Conservation (phyloP, 1,140 invertebrate genomes). For the Agraylea sexmaculata region DNA sequence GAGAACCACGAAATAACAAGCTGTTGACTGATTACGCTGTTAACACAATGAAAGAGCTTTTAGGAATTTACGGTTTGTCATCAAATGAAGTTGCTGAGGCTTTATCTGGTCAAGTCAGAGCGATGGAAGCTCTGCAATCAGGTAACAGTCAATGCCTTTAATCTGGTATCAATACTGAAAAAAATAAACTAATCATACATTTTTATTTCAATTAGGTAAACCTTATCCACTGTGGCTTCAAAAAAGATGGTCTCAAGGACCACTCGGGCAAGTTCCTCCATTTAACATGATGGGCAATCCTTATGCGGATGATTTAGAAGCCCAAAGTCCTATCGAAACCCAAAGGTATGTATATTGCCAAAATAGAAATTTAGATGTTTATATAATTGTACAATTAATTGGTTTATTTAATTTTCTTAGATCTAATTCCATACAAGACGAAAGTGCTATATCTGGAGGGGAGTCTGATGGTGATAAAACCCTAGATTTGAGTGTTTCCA, state of each 20-base stretch:
- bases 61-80: conserved; percentile 57
- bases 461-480: conserved; percentile 36
- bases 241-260: conserved; percentile 15
- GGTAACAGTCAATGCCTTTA: conserved; percentile 9
- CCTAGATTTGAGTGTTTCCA: conserved; percentile 38
- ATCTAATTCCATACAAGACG: conserved; percentile 26
- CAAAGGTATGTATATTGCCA: no score
- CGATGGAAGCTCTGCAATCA: conserved; percentile 40
- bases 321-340: conserved; percentile 15
- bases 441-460: conserved; percentile 31
- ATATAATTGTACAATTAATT: conserved; percentile 2
- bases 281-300: conserved; percentile 12
- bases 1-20: conserved; percentile 32
- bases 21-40: conserved; percentile 57
- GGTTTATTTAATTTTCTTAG: conserved; percentile 7
- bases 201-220: conserved; percentile 13
- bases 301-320: conserved; percentile 10
- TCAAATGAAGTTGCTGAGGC: conserved; percentile 48
- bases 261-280: conserved; percentile 8
- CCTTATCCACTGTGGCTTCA: conserved; percentile 19
- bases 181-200: not conserved
- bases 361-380: not conserved
- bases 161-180: not conserved
- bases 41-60: conserved; percentile 61
- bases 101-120: conserved; percentile 42